Conservation (phyloP, 2,888 invertebrate species). For the Pocota personata region DNA sequence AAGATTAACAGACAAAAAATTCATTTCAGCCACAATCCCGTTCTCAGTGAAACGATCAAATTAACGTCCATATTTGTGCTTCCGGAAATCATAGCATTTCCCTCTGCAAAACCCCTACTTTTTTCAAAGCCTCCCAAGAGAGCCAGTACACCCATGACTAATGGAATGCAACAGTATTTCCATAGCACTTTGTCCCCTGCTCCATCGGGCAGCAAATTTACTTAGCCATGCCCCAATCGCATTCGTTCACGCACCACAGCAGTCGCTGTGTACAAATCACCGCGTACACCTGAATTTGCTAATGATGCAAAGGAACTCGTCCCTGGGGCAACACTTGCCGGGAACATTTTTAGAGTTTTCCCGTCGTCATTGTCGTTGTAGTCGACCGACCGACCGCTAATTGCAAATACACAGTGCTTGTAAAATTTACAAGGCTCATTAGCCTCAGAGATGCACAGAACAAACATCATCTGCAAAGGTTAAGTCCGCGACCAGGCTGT, state of each 20-base stretch:
- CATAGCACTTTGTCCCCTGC: slow-evolving; percentile 36
- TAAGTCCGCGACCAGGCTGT: slow-evolving; percentile 39
- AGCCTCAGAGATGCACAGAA: slow-evolving; percentile 60
- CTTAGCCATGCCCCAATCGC: slow-evolving; percentile 50
- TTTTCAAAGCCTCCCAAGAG: not conserved
- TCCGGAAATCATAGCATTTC: slow-evolving; percentile 3
- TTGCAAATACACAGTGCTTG: slow-evolving; percentile 71
- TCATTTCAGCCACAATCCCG: too few relatives aligned
- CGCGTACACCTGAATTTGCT: slow-evolving; percentile 63
- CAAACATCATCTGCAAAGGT: slow-evolving; percentile 69
- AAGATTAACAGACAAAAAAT: too few relatives aligned
- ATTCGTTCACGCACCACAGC: slow-evolving; percentile 55
- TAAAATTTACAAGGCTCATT: slow-evolving; percentile 73
- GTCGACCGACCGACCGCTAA: slow-evolving; percentile 47
- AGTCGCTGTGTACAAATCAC: slow-evolving; percentile 56
- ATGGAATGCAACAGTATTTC: slow-evolving; percentile 33
- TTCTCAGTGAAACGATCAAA: too few relatives aligned
- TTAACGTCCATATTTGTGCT: not conserved
- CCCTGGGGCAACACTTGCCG: slow-evolving; percentile 43
- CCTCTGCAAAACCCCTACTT: not conserved
- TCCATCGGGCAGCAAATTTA: slow-evolving; percentile 39
- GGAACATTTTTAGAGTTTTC: slow-evolving; percentile 7
- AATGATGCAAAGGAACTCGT: slow-evolving; percentile 65
- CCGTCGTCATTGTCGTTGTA: slow-evolving; percentile 25
- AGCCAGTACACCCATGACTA: slow-evolving; percentile 3